Conservation (phyloP, 2,113 vertebrate species). For the Grammomys surdaster region DNA sequence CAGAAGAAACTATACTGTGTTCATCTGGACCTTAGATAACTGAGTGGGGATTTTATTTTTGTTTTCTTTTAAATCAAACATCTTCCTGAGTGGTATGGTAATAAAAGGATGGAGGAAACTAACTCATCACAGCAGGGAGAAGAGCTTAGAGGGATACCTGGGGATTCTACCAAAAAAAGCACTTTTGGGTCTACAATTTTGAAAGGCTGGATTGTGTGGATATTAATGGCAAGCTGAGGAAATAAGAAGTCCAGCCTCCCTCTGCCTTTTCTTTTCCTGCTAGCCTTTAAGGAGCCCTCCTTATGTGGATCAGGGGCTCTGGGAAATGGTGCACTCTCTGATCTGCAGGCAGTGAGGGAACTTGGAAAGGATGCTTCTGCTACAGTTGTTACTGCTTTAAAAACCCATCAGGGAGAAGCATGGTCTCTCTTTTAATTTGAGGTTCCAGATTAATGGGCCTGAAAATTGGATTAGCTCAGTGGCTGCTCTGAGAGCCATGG, state of each 20-base stretch:
- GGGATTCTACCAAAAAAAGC: background rate
- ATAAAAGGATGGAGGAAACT: background rate
- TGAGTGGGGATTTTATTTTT: background rate
- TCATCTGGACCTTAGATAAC: background rate
- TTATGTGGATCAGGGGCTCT: background rate
- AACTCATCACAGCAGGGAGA: background rate
- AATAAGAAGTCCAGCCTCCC: background rate
- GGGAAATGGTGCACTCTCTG: background rate
- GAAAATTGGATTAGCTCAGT: constrained; percentile 84
- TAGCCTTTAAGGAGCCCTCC: background rate
- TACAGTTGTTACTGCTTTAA: background rate
- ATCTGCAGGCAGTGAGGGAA: constrained; percentile 10
- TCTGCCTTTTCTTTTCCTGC: background rate
- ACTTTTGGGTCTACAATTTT: background rate
- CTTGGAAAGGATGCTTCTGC: constrained; percentile 3
- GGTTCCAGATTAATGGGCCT: constrained; percentile 83
- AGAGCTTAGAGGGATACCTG: background rate
- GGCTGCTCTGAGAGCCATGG: constrained; percentile 63
- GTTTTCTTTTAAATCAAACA: background rate
- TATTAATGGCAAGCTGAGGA: background rate
- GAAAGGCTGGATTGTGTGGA: background rate
- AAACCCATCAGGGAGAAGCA: constrained; percentile 44
- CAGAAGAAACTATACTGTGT: background rate
- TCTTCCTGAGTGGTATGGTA: background rate
- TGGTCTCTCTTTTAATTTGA: constrained; percentile 70